Evolutionary conservation across 2,888 invertebrate genomes (phyloP), one percentile per base, ranked within the genome.

Genomic region (Pristionchus arcanus): DNA sequence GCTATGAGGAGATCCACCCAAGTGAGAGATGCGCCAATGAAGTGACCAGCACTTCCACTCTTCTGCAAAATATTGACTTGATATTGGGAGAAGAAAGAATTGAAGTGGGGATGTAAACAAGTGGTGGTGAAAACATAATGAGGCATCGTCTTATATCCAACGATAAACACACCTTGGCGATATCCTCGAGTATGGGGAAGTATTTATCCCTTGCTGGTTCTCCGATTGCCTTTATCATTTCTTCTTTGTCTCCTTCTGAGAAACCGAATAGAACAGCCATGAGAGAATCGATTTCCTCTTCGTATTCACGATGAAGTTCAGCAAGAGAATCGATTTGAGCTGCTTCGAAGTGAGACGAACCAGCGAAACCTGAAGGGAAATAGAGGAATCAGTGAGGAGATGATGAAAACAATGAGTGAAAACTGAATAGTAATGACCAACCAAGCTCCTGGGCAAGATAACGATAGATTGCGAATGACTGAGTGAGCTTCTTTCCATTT

Each of bases 1-100:
- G 74, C 74, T 9, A 77, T 77, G 74, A 77, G 74, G 25, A 77
- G 74, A 77, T 77, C 74, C 1, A 77, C 74, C 74, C 74, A 77
- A 25, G 74, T 77, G 42, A 77, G 74, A 25, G 37, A 42, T 13
- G 4, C 4, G 3, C 74, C 74, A 42, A 77, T 25, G 42, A 77
- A 77, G 42, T 77, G 74, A 42, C 74, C 74, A 0, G 11, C 21
- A 9, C 21, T 11, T 9, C 74, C 42, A 21, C 25, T 37, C 42
- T 77, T 42, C 74, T 77, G 34, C n/a, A 77, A 63, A 63, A 63
- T 63, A 63, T 63, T 63, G 63, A 63, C 63, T 59, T 63, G n/a
- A 63, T 9, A 28, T 5, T n/a, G 11, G 16, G 34, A 13, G 16
- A 15, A 71, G 21, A 71, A 31, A 31, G 34, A 71, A 71, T 63